A percentile compares a stretch with the other conserved stretches of the same genome.
Conservation (phyloP, 2,888 invertebrate species). For the Smittia aterrima region DNA sequence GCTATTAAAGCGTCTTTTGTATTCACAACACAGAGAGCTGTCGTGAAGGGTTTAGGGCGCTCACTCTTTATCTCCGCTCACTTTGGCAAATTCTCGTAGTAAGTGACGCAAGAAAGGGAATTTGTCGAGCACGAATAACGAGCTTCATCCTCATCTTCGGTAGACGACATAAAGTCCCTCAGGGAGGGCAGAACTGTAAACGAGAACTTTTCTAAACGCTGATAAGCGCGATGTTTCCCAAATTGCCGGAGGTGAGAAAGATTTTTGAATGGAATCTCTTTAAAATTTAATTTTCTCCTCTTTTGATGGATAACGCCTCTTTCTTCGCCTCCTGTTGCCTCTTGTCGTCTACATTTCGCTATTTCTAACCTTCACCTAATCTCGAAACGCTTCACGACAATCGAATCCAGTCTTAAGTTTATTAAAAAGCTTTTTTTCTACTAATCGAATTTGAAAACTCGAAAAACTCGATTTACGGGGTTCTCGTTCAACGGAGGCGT, state of each 20-base stretch:
- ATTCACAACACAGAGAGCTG: neutral
- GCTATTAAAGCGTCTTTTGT: neutral
- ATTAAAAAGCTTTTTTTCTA: no score
- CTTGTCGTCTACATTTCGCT: no score
- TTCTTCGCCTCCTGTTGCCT: no score
- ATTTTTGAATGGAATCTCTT: no score
- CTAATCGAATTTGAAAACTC: constrained; percentile 2
- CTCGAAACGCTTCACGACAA: neutral
- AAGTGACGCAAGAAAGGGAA: neutral
- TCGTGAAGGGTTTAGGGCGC: neutral
- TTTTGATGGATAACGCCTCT: no score
- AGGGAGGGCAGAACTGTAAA: neutral
- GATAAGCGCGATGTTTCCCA: neutral
- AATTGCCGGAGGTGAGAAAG: no score
- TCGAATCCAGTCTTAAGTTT: neutral
- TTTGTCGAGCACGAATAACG: neutral
- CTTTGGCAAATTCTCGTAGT: neutral
- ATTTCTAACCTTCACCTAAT: no score
- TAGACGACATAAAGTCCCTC: neutral
- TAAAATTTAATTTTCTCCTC: no score
- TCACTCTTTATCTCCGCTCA: neutral
- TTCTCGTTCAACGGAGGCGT: neutral
- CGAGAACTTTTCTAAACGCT: neutral
- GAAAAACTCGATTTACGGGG: neutral
- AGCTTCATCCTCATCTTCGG: neutral